Evolutionary conservation across 2,888 invertebrate species (phyloP), one percentile per base, ranked within the genome.

Genomic region (Drosophila formosana): DNA sequence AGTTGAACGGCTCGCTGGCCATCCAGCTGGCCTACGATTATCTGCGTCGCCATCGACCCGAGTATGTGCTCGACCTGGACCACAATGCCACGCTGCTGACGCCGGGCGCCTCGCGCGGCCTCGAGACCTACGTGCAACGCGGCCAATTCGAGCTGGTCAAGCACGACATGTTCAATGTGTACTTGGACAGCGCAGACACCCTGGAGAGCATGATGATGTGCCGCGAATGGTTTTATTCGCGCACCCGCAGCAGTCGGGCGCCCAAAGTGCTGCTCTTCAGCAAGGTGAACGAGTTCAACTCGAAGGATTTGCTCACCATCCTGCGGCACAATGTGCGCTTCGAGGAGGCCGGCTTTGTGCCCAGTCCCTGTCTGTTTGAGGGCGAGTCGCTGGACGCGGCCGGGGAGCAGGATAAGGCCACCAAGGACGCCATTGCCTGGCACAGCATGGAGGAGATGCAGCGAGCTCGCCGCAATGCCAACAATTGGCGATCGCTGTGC

Each of bases 181-280:
- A 87, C 18, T 30, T 85, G 66, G 85, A 85, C 8, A 66, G 73
- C 13, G 85, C 85, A 3, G 85, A 85, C 3, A 66, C 84, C 3
- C 25, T 89, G 52, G 85, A 85, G 66, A 89, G 89, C 66, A 85
- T 89, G 87, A 69, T 85, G 74, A 65, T 75, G 43, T 85, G 85
- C 3, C 88, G 87, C 1, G 89, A 85, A 9, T 85, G 85, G 85
- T 85, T 85, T 45, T 72, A 81, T 13, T 52, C 65, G 0, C 41
- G 70, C 7, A 85, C 85, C 0, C 89, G 85, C 0, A 53, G 79
- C 47, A 87, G 70, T 55, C 89, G 85, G 4, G 41, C 67, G 0
- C 82, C 85, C 0, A 85, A 85, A 46, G 50, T 85, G 0, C 53
- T 85, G 45, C 79, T 85, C 4, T 85, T 81, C 26, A 87, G 70